Evolutionary conservation across 2,888 invertebrate species (phyloP), one percentile per base, ranked within the genome.

Genomic region (Megastigmus dorsalis): DNA sequence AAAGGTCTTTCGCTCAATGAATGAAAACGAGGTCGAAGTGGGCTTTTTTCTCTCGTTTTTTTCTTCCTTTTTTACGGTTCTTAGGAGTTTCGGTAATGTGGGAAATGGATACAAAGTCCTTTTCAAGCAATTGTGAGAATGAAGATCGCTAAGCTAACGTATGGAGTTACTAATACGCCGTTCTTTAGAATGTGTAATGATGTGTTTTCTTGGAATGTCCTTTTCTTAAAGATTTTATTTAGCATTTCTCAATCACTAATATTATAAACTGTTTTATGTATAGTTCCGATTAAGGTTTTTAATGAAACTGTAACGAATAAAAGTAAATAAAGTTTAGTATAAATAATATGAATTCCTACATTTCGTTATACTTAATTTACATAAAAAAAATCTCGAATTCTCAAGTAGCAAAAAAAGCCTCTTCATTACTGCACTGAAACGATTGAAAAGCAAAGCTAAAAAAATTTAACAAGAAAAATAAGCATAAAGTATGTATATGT

Each of bases 101-200:
- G 75, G 54, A 72, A 75, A 75, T 72, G 63, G 68, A 75, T 75
- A 75, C 59, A 65, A 63, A 72, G 68, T 75, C 54, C 63, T 48
- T 68, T 75, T 75, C 36, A 63, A 62, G 36, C 59, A 59, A 72
- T 72, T 72, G 68, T 67, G 7, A 55, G 67, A 62, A 63, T 48
- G 38, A 67, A 67, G 55, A 71, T 50, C 66, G 65, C 52, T 66
- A 66, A 75, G 70, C 70, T 62, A 75, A 70, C 60, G 66, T 75
- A 67, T 75, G 75, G 38, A 75, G 68, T 75, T 72, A 75, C 72
- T 72, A 72, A 68, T 72, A 52, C 72, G 15, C 0, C n/a, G n/a
- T 52, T 41, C 6, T 41, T 52, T 2, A n/a, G 23, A 67, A 57
- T 20, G 26, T 38, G 28, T 45, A 62, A 55, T 30, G 15, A 65